Conservation (phyloP, 1,140 invertebrate genomes). For the Drosophila kikkawai region DNA sequence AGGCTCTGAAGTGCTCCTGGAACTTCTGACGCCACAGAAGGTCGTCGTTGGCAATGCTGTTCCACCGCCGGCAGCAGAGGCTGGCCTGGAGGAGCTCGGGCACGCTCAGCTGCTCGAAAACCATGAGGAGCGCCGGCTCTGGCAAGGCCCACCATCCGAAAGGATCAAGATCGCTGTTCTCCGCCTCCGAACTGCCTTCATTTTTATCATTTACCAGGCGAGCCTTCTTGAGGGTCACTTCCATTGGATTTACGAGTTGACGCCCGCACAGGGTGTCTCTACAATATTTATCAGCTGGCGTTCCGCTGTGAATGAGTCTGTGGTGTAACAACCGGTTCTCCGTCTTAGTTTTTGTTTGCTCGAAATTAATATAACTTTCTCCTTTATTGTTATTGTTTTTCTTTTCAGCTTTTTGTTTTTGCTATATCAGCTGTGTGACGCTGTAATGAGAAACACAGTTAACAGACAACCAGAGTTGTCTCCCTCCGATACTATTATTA, state of each 20-base stretch:
- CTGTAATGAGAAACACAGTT: neutral
- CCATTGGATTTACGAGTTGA: constrained; percentile 47
- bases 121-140: constrained; percentile 89
- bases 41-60: constrained; percentile 88
- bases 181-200: neutral
- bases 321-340: constrained; percentile 43
- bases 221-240: constrained; percentile 74
- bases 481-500: too few relatives aligned
- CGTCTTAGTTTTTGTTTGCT: constrained; percentile 24
- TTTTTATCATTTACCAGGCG: constrained; percentile 44
- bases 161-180: constrained; percentile 5
- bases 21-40: constrained; percentile 90
- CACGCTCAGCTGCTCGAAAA: constrained; percentile 88
- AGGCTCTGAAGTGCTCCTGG: constrained; percentile 89
- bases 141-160: constrained; percentile 88
- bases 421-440: constrained; percentile 35
- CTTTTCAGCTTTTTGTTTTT: constrained; percentile 26
- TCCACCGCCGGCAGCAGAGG: constrained; percentile 87
- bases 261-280: neutral
- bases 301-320: neutral
- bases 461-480: neutral
- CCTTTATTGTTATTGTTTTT: constrained; percentile 49
- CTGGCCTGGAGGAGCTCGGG: constrained; percentile 87
- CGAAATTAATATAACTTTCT: constrained; percentile 63
- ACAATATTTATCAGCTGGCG: constrained; percentile 11